These are phyloP conservation scores for Dendrocincla tyrannina DNA, from an alignment of 2,797 vertebrate species.

Conservation along the genomic window DNA sequence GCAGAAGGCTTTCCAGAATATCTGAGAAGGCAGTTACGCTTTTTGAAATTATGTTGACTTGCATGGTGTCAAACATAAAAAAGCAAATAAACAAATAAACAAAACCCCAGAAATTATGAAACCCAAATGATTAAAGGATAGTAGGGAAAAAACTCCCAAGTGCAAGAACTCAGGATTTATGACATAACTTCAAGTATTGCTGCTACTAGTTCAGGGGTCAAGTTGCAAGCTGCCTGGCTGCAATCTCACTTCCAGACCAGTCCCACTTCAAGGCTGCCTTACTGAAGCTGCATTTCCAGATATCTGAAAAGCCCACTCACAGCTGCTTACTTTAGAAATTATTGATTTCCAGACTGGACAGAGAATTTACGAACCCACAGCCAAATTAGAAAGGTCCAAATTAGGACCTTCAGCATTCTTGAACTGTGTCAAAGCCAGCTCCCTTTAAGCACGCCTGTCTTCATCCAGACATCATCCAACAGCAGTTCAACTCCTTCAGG, in stretches of 20 bases:
- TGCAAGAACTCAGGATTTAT: neutral
- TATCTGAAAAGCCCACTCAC: neutral
- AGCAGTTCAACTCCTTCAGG: neutral
- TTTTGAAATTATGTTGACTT: neutral
- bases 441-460: neutral
- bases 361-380: neutral
- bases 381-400: neutral
- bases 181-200: neutral
- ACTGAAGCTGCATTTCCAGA: neutral
- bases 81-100: neutral
- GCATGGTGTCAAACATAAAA: neutral
- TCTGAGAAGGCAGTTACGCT: neutral
- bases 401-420: neutral
- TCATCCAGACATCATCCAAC: neutral
- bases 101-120: neutral
- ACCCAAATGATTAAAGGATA: neutral
- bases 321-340: neutral
- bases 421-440: neutral
- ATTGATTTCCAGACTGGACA: neutral
- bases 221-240: neutral
- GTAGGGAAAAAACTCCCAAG: neutral
- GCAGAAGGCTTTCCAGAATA: neutral
- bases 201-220: neutral
- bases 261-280: neutral
- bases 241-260: neutral